Base-by-base conservation (phyloP, 2,797 vertebrate genomes). In the Eulemur mongoz region DNA sequence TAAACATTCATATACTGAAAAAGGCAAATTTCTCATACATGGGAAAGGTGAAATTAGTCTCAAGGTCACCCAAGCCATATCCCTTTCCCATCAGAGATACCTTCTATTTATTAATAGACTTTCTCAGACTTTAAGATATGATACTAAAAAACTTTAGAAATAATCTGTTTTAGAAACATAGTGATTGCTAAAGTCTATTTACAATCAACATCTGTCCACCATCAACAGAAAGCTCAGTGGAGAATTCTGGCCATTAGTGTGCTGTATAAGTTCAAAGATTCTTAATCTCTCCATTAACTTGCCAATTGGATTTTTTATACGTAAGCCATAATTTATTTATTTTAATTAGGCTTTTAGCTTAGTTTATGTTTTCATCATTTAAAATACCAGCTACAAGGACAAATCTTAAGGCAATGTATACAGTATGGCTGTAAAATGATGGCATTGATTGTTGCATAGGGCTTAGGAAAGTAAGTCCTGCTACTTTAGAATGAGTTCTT, bases 281-380 rank as follows among this genome's bases (percentile, higher is more conserved):
- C 54, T 87, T 80, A 80, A 78, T 67, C 50, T 87, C n/a, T 70
- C 70, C 7, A 30, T 12, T 78, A 23, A 32, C 48, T 50, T 90
- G 84, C 50, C 52, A 40, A 17, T 1, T 89, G 65, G 7, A 18
- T 7, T 52, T 91, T 91, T 95, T 63, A 88, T 43, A 78, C 13
- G 8, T 67, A 86, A 94, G 45, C 18, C 40, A 23, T 65, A 11
- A 32, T 67, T 84, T 78, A 90, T 75, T 95, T 95, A 85, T 65
- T 94, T 94, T 79, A 84, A 80, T 67, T 89, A 85, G 82, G 63
- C 38, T 79, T 90, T 95, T 67, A 63, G 40, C 15, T 80, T 89
- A 45, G 20, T 65, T 78, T 80, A 65, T 54, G 18, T n/a, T 89
- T 92, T 40, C 32, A 38, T 59, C 45, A 54, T 86, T 89, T 61